Evolutionary conservation across 2,113 vertebrate species (phyloP), one percentile per base, ranked within the genome.

Genomic region (Hystrix cristata): DNA sequence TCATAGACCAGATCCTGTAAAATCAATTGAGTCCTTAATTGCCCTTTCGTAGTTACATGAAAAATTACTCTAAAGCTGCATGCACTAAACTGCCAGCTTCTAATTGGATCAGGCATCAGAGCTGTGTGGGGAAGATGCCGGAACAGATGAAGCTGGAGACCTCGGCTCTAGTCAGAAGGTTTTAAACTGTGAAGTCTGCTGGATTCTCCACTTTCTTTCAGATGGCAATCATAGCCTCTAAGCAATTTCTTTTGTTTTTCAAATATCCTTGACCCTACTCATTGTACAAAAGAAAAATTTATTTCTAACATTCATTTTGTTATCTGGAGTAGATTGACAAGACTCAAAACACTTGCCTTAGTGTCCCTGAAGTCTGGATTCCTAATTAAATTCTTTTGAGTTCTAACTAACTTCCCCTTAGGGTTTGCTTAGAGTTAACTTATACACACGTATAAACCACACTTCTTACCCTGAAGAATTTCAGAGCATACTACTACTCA

Each of bases 251-350:
- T 95, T 80, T 82, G 31, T 74, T 96, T 31, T 88, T 62, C 67
- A 90, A 46, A 93, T 65, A 80, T 82, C 72, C 48, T 82, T 59
- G 88, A 60, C 29, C 34, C 43, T 38, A 38, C 53, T 92, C 57
- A 82, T 9, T 46, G 11, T 31, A 72, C 60, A 72, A 78, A 94
- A 89, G 27, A 79, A 76, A 79, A 62, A 55, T 85, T 80, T 86
- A 95, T 96, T 83, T 92, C 83, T 88, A 82, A 83, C 27, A 79
- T 65, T n/a, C 27, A 14, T 91, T 89, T 65, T 69, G 43, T 64
- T 92, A 65, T 71, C 76, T 91, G 55, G 64, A n/a, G 60, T 79
- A 69, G 79, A n/a, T 0, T 91, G 87, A 62, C 29, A 91, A 82
- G 69, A 87, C 65, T 60, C 90, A 65, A 95, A 92, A 25, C 12